phyloP scores from a whole-genome alignment of 2,113 vertebrate genomes.

The Cnemophilus loriae region DNA sequence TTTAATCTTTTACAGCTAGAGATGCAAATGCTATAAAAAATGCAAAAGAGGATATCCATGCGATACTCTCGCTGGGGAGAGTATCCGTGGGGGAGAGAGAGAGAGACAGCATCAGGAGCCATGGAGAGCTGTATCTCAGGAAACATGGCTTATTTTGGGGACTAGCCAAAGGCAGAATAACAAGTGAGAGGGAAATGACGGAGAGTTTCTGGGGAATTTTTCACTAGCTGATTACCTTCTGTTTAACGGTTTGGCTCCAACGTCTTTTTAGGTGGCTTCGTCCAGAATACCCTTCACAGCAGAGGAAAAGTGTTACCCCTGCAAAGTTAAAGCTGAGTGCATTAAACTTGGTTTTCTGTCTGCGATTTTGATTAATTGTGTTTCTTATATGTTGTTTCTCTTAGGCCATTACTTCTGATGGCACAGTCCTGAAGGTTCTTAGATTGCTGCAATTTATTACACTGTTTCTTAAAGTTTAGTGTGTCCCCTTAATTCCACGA shows the following conservation, averaged over 20 bases:
- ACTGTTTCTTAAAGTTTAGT: not conserved
- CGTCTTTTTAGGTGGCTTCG: not conserved
- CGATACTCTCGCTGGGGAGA: slow-evolving; percentile 3
- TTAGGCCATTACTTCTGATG: not conserved
- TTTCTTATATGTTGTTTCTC: not conserved
- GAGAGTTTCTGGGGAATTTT: not conserved
- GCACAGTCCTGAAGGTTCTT: not conserved
- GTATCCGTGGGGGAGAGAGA: not conserved
- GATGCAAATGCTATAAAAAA: not conserved
- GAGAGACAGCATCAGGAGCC: not conserved
- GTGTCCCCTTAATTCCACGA: not conserved
- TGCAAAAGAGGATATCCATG: not conserved
- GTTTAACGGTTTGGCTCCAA: not conserved
- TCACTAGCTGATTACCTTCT: not conserved
- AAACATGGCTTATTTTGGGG: slow-evolving; percentile 40
- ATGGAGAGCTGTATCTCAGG: slow-evolving; percentile 9
- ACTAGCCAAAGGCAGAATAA: slow-evolving; percentile 15
- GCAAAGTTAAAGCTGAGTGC: not conserved
- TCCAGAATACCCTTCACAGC: not conserved
- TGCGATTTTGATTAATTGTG: not conserved
- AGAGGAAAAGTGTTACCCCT: not conserved
- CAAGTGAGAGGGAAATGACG: not conserved
- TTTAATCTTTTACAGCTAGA: slow-evolving; percentile 46
- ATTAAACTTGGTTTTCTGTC: not conserved
- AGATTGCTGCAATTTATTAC: not conserved